Base-by-base conservation (phyloP, 92 coral and sea anemone species). In the Porites cylindrica region DNA sequence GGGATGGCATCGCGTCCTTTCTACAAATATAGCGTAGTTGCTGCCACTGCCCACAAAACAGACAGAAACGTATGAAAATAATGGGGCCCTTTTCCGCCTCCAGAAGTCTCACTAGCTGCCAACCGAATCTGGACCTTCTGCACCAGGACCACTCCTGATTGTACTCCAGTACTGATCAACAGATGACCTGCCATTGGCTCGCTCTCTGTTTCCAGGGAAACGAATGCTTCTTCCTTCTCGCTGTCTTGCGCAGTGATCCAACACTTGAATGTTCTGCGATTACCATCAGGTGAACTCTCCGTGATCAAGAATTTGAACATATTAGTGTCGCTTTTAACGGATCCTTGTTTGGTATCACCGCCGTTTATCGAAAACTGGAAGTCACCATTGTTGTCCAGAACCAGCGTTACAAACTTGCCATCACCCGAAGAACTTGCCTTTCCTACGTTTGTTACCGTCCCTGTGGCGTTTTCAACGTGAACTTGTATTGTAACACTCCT, bases 101-200 rank as follows among this genome's bases (percentile, higher is more conserved):
- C 60, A 12, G 54, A 26, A 3, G 9, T 54, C 18, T 61, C 56
- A 8, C 23, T 14, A 21, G 77, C 77, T 26, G 50, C 23, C 10
- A 29, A 38, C 47, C 47, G 54, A 18, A 9, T 5, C 23, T 10
- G 19, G 2, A 81, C 85, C 58, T 81, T 43, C 53, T 70, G 65
- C 65, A 81, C 85, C 10, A 81, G 77, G 74, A 81, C 62, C 43
- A 69, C 85, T 14, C 63, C 85, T 70, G 85, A 29, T 63, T 69
- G 85, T 69, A 19, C 38, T 29, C 77, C 77, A 1, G 47, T 29
- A 26, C 53, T 70, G 24, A 81, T 81, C 19, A 26, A 18, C 68
- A 50, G 51, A 71, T 83, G 47, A 50, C 69, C 86, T 43, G 56
- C 79, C 6, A 56, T 24, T 72, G 61, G 69, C 70, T 82, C 61